A percentile compares a stretch with the other conserved stretches of the same genome.
Evolutionary conservation across 1,140 invertebrate species (phyloP).

Genomic region (Scaptomyza pallida): DNA sequence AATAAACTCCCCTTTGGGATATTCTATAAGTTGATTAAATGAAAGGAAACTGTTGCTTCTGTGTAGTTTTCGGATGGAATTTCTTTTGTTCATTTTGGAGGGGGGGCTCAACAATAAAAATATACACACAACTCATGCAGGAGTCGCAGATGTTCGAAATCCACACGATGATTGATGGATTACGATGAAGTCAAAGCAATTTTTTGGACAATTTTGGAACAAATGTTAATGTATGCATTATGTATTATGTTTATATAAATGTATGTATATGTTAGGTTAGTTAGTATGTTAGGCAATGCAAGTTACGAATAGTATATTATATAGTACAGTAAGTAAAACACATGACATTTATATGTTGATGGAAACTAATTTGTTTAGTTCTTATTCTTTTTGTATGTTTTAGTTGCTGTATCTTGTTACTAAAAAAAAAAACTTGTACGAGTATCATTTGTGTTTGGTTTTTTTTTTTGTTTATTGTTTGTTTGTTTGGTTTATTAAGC

Average conservation of each 20-base stretch:
- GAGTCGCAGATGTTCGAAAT: slow-evolving; percentile 6
- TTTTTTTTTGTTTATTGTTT: slow-evolving; percentile 63
- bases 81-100: background rate
- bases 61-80: background rate
- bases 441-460: slow-evolving; percentile 32
- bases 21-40: no score
- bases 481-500: no score
- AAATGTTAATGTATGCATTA: slow-evolving; percentile 28
- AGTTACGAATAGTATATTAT: slow-evolving; percentile 44
- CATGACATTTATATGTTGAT: slow-evolving; percentile 49
- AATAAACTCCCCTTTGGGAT: no score
- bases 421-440: slow-evolving; percentile 58
- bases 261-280: slow-evolving; percentile 18
- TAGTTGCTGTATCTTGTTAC: slow-evolving; percentile 57
- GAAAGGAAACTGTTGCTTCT: background rate
- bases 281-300: slow-evolving; percentile 61
- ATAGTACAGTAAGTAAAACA: slow-evolving; percentile 71
- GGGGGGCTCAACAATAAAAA: slow-evolving; percentile 7
- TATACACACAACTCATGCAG: slow-evolving; percentile 25
- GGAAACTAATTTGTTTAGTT: slow-evolving; percentile 43
- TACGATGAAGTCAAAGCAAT: slow-evolving; percentile 6
- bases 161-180: slow-evolving; percentile 13
- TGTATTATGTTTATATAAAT: slow-evolving; percentile 25
- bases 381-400: slow-evolving; percentile 53
- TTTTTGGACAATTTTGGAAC: slow-evolving; percentile 21